Conservation (phyloP, 2,797 vertebrate species). For the Manis crassicaudata region DNA sequence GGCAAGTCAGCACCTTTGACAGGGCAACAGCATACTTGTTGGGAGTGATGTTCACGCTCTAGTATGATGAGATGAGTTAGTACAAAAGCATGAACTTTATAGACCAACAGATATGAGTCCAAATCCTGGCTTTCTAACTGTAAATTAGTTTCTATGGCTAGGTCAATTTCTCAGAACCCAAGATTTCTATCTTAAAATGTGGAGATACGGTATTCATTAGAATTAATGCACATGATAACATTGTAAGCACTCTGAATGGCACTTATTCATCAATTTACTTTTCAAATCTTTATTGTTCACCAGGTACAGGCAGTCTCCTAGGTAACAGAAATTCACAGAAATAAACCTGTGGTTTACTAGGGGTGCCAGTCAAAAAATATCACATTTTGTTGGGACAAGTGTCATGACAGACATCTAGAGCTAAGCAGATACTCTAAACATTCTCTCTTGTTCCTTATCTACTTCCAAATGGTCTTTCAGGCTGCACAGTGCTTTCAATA, state of each 20-base stretch:
- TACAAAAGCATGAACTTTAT: background rate
- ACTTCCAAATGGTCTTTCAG: background rate
- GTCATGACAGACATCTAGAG: slow-evolving; percentile 12
- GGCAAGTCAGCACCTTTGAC: background rate
- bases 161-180: background rate
- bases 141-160: background rate
- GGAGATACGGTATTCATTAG: background rate
- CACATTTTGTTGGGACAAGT: background rate
- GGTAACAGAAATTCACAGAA: background rate
- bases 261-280: slow-evolving; percentile 17
- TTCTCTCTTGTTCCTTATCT: background rate
- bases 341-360: background rate
- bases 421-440: background rate
- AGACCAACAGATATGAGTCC: background rate
- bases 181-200: background rate
- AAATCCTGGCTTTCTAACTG: background rate
- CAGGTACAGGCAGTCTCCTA: background rate
- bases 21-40: background rate
- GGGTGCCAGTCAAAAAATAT: background rate
- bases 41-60: slow-evolving; percentile 35
- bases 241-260: background rate
- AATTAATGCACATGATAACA: slow-evolving; percentile 2
- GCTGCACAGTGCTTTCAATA: background rate
- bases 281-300: slow-evolving; percentile 28
- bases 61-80: background rate